phyloP scores from a whole-genome alignment of 1,140 invertebrate genomes.

The Calosoma granatense region DNA sequence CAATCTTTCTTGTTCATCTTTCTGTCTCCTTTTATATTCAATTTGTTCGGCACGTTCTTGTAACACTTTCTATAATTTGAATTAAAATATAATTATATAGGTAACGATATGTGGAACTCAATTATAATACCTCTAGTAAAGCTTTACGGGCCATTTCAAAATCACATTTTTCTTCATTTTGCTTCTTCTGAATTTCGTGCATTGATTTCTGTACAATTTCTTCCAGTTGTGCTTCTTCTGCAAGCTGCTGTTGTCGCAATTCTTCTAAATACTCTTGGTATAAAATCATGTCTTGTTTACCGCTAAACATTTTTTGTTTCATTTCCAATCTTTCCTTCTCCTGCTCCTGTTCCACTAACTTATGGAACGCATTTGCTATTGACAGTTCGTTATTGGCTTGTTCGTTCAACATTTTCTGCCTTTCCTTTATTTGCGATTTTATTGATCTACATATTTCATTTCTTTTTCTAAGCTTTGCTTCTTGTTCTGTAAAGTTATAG shows the following conservation, averaged over 20 bases:
- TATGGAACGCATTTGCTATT: too few species aligned
- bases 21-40: neutral
- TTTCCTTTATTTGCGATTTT: neutral
- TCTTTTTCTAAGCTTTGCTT: neutral
- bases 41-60: neutral
- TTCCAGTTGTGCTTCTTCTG: neutral
- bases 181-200: neutral
- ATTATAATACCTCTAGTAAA: neutral
- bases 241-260: neutral
- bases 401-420: neutral
- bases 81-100: too few species aligned
- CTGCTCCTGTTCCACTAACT: too few species aligned
- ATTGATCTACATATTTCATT: neutral
- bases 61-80: neutral
- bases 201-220: neutral
- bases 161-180: neutral
- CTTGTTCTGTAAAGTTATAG: neutral
- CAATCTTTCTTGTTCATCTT: neutral
- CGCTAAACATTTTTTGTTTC: neutral
- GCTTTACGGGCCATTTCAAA: neutral
- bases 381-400: neutral
- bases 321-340: neutral
- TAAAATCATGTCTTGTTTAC: neutral
- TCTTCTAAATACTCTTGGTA: neutral
- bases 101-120: neutral